Evolutionary conservation across 2,797 vertebrate genomes (phyloP), one percentile per base, ranked within the genome.

Genomic region (Pipistrellus nathusii): DNA sequence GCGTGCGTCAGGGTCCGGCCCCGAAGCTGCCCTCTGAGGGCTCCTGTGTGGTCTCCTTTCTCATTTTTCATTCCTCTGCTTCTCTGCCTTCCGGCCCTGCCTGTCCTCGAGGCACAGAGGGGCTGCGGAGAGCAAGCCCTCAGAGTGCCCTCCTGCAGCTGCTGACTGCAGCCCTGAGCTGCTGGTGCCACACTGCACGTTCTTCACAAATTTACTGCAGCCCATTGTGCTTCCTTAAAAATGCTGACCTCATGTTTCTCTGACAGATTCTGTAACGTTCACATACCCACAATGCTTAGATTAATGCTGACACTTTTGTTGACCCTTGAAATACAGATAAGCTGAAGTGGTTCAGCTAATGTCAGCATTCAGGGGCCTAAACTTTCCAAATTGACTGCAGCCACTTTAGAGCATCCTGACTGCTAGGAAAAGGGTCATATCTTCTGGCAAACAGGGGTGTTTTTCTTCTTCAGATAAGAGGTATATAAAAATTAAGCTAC

Each of bases 111-210:
- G 75, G 15, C 48, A 1, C n/a, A 57, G 68, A 83, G 23, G 27
- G 32, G 21, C 72, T 82, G 35, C 44, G 0, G 46, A 59, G 57
- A 27, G 32, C 15, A n/a, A 73, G 41, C 68, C 75, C 14, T 85
- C 55, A 23, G 4, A 23, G 46, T 32, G 38, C 44, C 51, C 25
- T 83, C 73, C 71, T 78, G 41, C 55, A 72, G 76, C 68, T 20
- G 13, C 41, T 84, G 51, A 32, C 51, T 30, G 64, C 7, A 55
- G 48, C 44, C 13, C 48, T 9, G 3, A 53, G 98, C n/a, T 21
- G 96, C 94, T 97, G 97, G 96, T 98, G 97, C 98, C 98, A 97
- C 96, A 68, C 97, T 98, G 98, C 97, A 97, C 92, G 96, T 97
- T 94, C 95, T 97, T 97, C 95, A 94, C 96, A 97, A 94, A 96